A percentile compares a stretch with the other conserved stretches of the same genome.
These are phyloP conservation scores for Chymomyza costata DNA, from an alignment of 1,140 invertebrate genomes.

Conservation along the genomic window DNA sequence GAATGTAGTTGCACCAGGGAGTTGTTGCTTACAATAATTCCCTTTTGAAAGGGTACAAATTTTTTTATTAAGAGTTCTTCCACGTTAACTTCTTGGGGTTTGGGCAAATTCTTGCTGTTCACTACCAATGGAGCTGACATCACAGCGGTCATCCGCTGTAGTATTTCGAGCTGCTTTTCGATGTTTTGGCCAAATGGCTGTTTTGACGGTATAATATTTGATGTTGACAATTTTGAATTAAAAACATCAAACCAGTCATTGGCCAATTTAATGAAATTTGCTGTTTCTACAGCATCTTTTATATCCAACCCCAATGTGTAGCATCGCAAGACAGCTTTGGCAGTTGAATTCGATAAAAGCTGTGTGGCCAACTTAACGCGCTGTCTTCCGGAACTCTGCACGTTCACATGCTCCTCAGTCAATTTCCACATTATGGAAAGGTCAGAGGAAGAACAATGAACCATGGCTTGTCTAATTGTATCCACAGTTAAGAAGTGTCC, in stretches of 20 bases:
- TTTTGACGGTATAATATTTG: not conserved
- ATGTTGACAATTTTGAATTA: conserved; percentile 4
- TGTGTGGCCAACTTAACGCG: conserved; percentile 9
- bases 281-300: conserved; percentile 9
- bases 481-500: not conserved
- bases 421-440: not conserved
- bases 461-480: not conserved
- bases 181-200: conserved; percentile 3
- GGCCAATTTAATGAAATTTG: conserved; percentile 11
- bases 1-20: not conserved
- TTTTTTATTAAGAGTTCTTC: not conserved
- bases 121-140: not conserved
- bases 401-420: conserved; percentile 2
- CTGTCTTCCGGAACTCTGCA: not conserved
- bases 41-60: conserved; percentile 1
- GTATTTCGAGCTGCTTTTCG: not conserved
- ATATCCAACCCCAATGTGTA: conserved; percentile 2
- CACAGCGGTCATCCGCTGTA: not conserved
- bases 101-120: not conserved
- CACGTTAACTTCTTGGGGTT: not conserved
- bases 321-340: conserved; percentile 3
- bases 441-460: not conserved
- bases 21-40: conserved; percentile 4
- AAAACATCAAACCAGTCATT: too few species aligned
- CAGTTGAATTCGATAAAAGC: conserved; percentile 7